phyloP scores from a whole-genome alignment of 1,140 invertebrate species.

The Neodiprion pinetum region DNA sequence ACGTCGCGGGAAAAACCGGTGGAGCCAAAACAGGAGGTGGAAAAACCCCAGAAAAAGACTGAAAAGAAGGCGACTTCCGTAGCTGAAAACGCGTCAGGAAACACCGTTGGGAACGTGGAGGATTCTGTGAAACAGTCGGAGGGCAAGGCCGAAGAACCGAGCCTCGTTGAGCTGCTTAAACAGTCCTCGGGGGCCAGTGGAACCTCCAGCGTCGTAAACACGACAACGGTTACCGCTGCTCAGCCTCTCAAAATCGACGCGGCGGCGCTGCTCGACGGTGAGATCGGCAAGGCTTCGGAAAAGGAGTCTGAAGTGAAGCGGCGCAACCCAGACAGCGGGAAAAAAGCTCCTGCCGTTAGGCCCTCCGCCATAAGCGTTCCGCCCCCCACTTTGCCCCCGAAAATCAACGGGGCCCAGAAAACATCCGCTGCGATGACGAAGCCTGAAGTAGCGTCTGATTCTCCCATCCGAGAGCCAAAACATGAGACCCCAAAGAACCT shows the following conservation, averaged over 20 bases:
- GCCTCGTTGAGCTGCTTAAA: conserved; percentile 47
- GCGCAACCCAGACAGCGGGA: conserved; percentile 11
- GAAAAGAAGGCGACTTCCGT: conserved; percentile 8
- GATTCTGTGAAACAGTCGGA: background rate
- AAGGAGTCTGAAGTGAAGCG: conserved; percentile 9
- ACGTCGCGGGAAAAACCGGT: conserved; percentile 12
- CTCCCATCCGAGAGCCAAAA: conserved; percentile 7
- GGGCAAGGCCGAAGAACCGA: conserved; percentile 27
- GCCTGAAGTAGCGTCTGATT: background rate
- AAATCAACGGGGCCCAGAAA: conserved; percentile 13
- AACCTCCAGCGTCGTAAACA: conserved; percentile 56
- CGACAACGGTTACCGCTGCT: conserved; percentile 54
- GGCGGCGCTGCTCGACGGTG: background rate
- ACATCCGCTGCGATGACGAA: conserved; percentile 9
- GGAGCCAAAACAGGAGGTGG: background rate
- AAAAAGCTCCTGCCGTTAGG: conserved; percentile 15
- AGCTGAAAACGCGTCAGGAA: background rate
- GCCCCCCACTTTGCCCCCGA: background rate
- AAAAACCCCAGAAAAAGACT: background rate
- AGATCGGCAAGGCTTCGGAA: background rate
- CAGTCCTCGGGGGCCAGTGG: conserved; percentile 45
- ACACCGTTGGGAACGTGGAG: background rate
- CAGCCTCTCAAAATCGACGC: conserved; percentile 52
- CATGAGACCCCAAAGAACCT: conserved; percentile 1
- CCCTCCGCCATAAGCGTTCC: background rate